Evolutionary conservation across 2,797 vertebrate genomes (phyloP).

Genomic region (Sebastes dallii): DNA sequence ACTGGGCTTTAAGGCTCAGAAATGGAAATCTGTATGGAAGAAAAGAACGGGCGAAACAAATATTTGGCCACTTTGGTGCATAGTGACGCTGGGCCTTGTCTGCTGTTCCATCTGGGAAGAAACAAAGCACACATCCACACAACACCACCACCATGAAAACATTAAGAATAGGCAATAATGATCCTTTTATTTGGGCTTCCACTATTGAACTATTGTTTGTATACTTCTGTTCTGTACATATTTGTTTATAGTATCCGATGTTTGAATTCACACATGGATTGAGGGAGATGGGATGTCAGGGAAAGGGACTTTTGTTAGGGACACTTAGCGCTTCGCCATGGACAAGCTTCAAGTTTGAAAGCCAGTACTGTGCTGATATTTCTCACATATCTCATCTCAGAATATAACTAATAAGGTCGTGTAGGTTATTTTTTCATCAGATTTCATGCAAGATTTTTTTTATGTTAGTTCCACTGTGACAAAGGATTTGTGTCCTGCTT

Average conservation of each 20-base stretch:
- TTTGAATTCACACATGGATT: neutral
- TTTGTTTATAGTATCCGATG: neutral
- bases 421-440: neutral
- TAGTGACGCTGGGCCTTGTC: neutral
- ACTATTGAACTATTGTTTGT: neutral
- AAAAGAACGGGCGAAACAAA: neutral
- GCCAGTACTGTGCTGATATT: neutral
- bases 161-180: neutral
- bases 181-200: neutral
- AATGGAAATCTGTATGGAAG: neutral
- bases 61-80: neutral
- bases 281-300: neutral
- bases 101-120: neutral
- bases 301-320: neutral
- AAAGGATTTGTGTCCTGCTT: slow-evolving; percentile 36
- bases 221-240: neutral
- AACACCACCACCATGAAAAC: neutral
- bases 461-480: slow-evolving; percentile 15
- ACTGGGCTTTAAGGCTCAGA: neutral
- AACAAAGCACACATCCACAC: neutral
- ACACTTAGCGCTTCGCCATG: neutral
- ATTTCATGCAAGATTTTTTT: neutral
- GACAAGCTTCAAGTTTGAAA: neutral
- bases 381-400: neutral
- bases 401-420: neutral